Evolutionary conservation across 1,140 invertebrate genomes (phyloP).

Genomic region (Drosophila lacteicornis): DNA sequence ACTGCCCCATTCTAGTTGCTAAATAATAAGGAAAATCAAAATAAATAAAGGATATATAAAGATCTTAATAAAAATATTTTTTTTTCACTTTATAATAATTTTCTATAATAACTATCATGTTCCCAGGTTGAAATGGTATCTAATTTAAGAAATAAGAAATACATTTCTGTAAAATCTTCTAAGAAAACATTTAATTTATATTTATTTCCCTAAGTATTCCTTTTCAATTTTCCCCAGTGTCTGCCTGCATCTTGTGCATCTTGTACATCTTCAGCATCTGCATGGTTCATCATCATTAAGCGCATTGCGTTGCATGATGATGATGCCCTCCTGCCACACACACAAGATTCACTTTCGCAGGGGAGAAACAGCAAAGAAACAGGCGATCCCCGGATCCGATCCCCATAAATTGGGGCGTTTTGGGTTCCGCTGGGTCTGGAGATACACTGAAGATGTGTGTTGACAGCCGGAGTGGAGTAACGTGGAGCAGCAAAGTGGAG

Average conservation of each 20-base stretch:
- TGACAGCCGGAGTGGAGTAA: conserved; percentile 34
- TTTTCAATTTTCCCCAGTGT: neutral
- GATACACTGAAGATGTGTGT: conserved; percentile 30
- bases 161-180: too few relatives aligned
- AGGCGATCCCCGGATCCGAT: conserved; percentile 29
- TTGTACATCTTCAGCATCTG: conserved; percentile 41
- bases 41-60: neutral
- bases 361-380: conserved; percentile 11
- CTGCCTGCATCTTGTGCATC: conserved; percentile 17
- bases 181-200: too few relatives aligned
- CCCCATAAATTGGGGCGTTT: conserved; percentile 69
- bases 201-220: neutral
- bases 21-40: neutral
- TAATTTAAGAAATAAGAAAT: neutral
- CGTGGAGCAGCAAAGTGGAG: conserved; percentile 51
- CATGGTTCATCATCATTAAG: conserved; percentile 78
- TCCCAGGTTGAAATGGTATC: too few relatives aligned
- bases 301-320: conserved; percentile 55
- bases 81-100: neutral
- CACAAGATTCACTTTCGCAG: conserved; percentile 77
- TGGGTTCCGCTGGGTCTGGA: conserved; percentile 57
- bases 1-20: too few relatives aligned
- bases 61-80: neutral
- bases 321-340: conserved; percentile 56
- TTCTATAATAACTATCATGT: neutral